Base-by-base conservation (phyloP, 2,888 invertebrate species). In the Eristalinus aeneus region DNA sequence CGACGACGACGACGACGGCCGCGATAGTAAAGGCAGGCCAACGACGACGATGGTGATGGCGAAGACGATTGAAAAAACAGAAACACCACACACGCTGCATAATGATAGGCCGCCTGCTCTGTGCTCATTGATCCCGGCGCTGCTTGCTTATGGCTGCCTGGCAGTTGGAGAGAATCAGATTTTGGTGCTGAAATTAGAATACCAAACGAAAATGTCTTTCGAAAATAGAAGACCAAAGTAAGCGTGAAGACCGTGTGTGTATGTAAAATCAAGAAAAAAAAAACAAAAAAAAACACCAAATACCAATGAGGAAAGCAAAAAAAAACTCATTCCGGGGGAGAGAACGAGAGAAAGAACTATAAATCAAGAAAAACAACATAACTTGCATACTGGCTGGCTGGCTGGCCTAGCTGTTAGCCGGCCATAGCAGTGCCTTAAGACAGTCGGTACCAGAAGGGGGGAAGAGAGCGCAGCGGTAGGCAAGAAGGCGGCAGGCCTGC, bases 361-460 rank as follows among this genome's bases (percentile, higher is more conserved):
- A 86, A 86, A 85, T 85, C 82, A 82, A 86, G 78, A 82, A 86
- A 74, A 82, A 76, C 71, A 81, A 69, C 86, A 78, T 69, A 86
- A 71, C 77, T 86, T 86, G 86, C 81, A 86, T 86, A 82, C 27
- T 27, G 27, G 27, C 5, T 27, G 27, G 27, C 27, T 27, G 27
- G 46, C 32, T 60, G 31, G 32, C 39, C 39, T 31, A 36, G 58
- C 54, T 53, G 63, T 22, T 56, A 23, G 56, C 23, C 22, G 11
- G 56, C 53, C 34, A 11, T 27, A 27, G 27, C 27, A 27, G 27
- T 3, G 27, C 27, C 27, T 27, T 27, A 27, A 27, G 12, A 1
- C 39, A 39, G 12, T 6, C 16, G 1, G 46, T 1, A 16, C 1
- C 1, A 46, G 46, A 6, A 16, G 46, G 1, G n/a, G 6, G 46